These are phyloP conservation scores for Spinus pinus DNA, from an alignment of 2,797 vertebrate genomes.

Conservation along the genomic window DNA sequence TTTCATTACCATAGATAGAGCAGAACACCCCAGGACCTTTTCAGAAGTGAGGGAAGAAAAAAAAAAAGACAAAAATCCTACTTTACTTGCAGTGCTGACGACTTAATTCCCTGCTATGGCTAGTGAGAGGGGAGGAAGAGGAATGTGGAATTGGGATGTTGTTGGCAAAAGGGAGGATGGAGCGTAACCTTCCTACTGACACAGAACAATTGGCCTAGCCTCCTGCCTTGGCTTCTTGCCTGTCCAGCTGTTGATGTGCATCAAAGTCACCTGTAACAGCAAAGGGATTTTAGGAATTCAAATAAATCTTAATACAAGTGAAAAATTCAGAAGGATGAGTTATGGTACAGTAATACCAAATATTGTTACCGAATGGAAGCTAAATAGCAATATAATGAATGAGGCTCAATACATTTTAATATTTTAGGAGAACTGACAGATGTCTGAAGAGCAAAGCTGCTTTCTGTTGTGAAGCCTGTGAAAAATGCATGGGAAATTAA, in stretches of 20 bases:
- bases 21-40: background rate
- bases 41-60: background rate
- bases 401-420: background rate
- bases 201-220: background rate
- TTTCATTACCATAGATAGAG: background rate
- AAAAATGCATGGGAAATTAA: background rate
- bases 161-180: background rate
- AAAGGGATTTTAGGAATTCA: background rate
- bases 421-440: background rate
- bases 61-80: background rate
- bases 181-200: background rate
- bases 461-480: background rate
- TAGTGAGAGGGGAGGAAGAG: background rate
- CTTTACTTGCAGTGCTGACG: background rate
- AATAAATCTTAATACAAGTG: background rate
- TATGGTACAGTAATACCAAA: background rate
- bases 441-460: background rate
- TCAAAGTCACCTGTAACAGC: slow-evolving; percentile 13
- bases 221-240: slow-evolving; percentile 7
- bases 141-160: background rate
- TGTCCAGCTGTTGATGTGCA: background rate
- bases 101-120: background rate
- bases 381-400: background rate
- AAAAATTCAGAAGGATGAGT: background rate
- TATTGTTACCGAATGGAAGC: background rate